Conservation (phyloP, 2,113 vertebrate species). For the Gavialis gangeticus region DNA sequence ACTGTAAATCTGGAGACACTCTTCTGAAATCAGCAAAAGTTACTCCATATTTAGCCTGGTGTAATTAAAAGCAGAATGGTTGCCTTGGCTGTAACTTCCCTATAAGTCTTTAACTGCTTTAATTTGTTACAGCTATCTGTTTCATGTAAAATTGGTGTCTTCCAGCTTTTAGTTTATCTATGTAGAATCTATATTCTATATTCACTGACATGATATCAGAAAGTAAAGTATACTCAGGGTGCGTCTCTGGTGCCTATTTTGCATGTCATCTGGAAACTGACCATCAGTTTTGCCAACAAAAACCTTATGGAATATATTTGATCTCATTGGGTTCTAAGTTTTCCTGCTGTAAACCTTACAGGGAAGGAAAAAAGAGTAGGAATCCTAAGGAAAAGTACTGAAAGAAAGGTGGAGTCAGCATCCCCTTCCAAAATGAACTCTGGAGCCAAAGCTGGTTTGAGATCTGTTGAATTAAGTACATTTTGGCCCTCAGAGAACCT, state of each 20-base stretch:
- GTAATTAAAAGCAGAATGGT: neutral
- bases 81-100: neutral
- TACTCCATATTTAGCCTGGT: neutral
- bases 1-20: neutral
- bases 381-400: neutral
- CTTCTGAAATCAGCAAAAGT: neutral
- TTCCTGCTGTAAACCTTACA: neutral
- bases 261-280: neutral
- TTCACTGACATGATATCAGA: fast-evolving
- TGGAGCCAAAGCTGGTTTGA: no score
- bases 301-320: fast-evolving
- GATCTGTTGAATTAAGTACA: no score
- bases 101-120: neutral
- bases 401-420: neutral
- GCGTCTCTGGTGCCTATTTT: neutral
- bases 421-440: neutral
- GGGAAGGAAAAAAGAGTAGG: neutral
- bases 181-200: no score
- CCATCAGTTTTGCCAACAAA: neutral
- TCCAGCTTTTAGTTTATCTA: no score
- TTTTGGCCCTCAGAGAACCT: no score
- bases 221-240: neutral
- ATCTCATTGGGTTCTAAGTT: neutral
- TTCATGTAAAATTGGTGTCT: no score
- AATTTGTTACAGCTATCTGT: neutral